Evolutionary conservation across 1,140 invertebrate genomes (phyloP).

Genomic region (Hesperophylax magnus): DNA sequence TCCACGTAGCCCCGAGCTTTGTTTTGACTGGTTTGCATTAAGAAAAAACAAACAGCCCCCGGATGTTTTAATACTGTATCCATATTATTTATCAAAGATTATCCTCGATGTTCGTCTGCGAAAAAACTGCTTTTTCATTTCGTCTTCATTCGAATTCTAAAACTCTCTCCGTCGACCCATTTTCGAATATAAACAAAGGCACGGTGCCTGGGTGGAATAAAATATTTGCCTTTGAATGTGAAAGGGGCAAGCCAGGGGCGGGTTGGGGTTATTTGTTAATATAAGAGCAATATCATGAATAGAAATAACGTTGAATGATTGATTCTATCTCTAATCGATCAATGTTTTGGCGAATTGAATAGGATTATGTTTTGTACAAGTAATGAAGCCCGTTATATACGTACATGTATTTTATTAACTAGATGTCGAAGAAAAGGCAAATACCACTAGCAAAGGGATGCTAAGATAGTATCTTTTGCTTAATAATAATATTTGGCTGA

Average conservation of each 20-base stretch:
- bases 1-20: neutral
- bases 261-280: constrained; percentile 1
- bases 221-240: constrained; percentile 5
- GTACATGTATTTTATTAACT: too few species aligned
- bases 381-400: too few species aligned
- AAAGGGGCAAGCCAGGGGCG: too few species aligned
- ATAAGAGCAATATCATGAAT: neutral
- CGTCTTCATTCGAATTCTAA: constrained; percentile 41
- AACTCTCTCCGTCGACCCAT: constrained; percentile 35
- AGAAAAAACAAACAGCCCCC: constrained; percentile 16
- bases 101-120: constrained; percentile 42
- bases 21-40: constrained; percentile 17
- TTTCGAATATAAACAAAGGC: constrained; percentile 37
- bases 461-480: too few species aligned
- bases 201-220: neutral
- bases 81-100: constrained; percentile 53
- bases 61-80: constrained; percentile 47
- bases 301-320: too few species aligned
- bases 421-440: too few species aligned
- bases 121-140: constrained; percentile 32
- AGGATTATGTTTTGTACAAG: too few species aligned
- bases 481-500: too few species aligned
- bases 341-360: neutral
- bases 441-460: too few species aligned
- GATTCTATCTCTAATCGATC: neutral